Evolutionary conservation across 2,888 invertebrate genomes (phyloP).

Genomic region (Apamea anceps): DNA sequence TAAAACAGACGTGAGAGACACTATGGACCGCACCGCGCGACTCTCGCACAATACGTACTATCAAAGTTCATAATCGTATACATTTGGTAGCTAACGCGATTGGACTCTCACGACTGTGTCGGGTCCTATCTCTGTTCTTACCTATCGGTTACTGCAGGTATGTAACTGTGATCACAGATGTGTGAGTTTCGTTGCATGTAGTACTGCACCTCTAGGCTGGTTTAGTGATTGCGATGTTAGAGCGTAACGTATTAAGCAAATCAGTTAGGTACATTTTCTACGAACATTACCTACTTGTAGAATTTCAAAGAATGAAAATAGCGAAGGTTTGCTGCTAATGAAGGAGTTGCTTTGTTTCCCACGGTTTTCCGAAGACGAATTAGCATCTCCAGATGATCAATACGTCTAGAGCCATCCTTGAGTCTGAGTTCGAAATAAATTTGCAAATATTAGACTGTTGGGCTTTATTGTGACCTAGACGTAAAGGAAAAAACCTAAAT

Average conservation of each 20-base stretch:
- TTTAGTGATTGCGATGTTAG: not conserved
- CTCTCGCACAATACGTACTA: not conserved
- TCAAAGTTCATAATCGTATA: not conserved
- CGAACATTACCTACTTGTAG: too few relatives aligned
- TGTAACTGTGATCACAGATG: not conserved
- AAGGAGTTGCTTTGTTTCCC: not conserved
- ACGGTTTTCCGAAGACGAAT: not conserved
- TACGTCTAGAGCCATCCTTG: conserved; percentile 5
- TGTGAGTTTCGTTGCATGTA: not conserved
- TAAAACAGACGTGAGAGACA: too few relatives aligned
- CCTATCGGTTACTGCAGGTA: not conserved
- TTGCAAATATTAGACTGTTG: conserved; percentile 17
- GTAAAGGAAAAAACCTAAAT: conserved; percentile 1
- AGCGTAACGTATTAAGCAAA: not conserved
- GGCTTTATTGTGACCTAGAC: conserved; percentile 7
- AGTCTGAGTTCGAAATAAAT: conserved; percentile 15
- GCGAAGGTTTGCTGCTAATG: not conserved
- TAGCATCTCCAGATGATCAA: not conserved
- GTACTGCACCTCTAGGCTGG: not conserved
- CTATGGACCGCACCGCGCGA: not conserved
- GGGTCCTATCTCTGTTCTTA: not conserved
- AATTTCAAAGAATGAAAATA: not conserved
- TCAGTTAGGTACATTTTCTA: not conserved
- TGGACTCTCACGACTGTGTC: not conserved
- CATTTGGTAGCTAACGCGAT: not conserved